Conservation (phyloP, 1,140 invertebrate species). For the Bilobella aurantiaca region DNA sequence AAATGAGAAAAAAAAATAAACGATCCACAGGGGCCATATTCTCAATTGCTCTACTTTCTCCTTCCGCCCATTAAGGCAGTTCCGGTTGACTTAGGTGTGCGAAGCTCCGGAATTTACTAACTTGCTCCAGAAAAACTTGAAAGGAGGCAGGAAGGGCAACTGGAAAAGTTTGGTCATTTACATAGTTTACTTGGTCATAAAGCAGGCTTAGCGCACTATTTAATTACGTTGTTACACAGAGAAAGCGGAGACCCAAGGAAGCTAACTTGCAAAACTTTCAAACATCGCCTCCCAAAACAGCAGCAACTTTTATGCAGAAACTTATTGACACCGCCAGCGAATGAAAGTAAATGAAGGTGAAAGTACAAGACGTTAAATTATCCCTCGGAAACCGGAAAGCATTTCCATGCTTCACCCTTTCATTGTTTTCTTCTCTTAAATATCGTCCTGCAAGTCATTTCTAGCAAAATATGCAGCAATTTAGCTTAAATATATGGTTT, state of each 20-base stretch:
- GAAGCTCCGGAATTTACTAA: too few relatives aligned
- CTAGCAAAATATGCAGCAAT: too few relatives aligned
- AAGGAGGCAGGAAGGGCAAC: not conserved
- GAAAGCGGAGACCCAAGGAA: too few relatives aligned
- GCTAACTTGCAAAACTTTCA: too few relatives aligned
- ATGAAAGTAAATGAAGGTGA: not conserved
- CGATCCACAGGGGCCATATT: too few relatives aligned
- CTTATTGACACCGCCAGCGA: not conserved
- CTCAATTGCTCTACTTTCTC: too few relatives aligned
- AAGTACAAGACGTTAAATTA: not conserved
- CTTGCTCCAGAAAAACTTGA: too few relatives aligned
- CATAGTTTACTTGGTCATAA: slow-evolving; percentile 31
- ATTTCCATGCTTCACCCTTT: not conserved
- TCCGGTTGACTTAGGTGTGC: too few relatives aligned
- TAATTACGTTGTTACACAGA: slow-evolving; percentile 23
- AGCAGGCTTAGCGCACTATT: slow-evolving; percentile 29
- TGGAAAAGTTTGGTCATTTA: slow-evolving; percentile 26
- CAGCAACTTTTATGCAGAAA: not conserved
- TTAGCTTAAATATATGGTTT: not conserved
- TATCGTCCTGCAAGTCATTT: too few relatives aligned
- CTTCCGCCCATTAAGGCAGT: too few relatives aligned
- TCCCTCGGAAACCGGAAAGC: not conserved
- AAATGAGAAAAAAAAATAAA: too few relatives aligned
- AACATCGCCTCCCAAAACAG: not conserved
- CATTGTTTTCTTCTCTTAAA: not conserved